Evolutionary conservation across 2,797 vertebrate genomes (phyloP).

Genomic region (Danio albolineatus): DNA sequence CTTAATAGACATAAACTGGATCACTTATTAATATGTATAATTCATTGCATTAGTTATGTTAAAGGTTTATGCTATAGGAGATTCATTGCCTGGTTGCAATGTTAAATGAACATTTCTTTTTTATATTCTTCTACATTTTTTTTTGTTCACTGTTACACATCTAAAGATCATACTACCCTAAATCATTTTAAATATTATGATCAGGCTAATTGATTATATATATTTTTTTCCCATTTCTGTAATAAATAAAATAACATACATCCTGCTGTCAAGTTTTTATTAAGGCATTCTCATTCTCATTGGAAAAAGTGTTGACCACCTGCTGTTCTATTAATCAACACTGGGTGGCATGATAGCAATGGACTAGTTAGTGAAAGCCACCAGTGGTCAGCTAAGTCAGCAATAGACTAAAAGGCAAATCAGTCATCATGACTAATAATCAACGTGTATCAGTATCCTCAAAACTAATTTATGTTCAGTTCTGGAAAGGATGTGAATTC

Average conservation of each 20-base stretch:
- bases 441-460: background rate
- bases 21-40: constrained; percentile 7
- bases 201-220: background rate
- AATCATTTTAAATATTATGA: background rate
- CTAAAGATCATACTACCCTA: constrained; percentile 11
- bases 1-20: constrained; percentile 33
- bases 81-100: constrained; percentile 65
- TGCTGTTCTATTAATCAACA: constrained; percentile 60
- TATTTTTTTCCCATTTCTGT: constrained; percentile 3
- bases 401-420: background rate
- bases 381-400: background rate
- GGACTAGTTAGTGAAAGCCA: constrained; percentile 27
- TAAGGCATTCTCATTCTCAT: background rate
- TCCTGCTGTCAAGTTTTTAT: background rate
- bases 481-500: background rate
- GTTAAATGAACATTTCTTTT: constrained; percentile 26
- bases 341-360: constrained; percentile 61
- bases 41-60: constrained; percentile 5
- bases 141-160: background rate
- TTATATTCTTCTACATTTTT: constrained; percentile 28
- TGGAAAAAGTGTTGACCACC: background rate
- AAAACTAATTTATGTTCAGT: background rate
- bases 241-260: constrained; percentile 14
- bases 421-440: background rate
- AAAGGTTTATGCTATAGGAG: constrained; percentile 2